phyloP scores from a whole-genome alignment of 2,888 invertebrate species.

The Ypsolopha scabrella region DNA sequence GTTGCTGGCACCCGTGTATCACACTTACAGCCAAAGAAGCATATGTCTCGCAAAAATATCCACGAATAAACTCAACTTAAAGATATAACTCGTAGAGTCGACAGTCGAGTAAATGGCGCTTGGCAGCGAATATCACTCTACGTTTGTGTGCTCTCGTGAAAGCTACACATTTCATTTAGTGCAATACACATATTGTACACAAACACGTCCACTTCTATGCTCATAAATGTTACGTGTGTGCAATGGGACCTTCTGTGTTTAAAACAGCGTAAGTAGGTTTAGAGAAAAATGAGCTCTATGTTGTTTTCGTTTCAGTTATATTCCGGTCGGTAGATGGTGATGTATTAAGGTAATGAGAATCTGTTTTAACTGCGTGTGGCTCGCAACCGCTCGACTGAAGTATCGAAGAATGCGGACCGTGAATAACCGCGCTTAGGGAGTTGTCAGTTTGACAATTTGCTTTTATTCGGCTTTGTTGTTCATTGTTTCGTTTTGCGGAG shows the following conservation, averaged over 20 bases:
- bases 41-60: constrained; percentile 9
- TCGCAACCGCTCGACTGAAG: constrained; percentile 45
- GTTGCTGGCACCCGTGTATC: constrained; percentile 48
- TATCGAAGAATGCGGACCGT: constrained; percentile 67
- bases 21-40: constrained; percentile 2
- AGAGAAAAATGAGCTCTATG: constrained; percentile 21
- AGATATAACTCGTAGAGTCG: constrained; percentile 14
- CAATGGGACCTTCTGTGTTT: constrained; percentile 20
- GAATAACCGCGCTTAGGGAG: constrained; percentile 66
- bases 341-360: constrained; percentile 47
- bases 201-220: constrained; percentile 50
- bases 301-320: background rate
- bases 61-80: constrained; percentile 12
- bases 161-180: constrained; percentile 69
- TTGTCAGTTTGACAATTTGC: constrained; percentile 59
- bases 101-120: constrained; percentile 12
- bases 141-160: constrained; percentile 62
- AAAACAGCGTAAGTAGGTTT: constrained; percentile 19
- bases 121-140: constrained; percentile 32
- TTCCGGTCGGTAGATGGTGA: constrained; percentile 11
- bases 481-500: constrained; percentile 14
- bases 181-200: constrained; percentile 65
- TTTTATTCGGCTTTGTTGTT: constrained; percentile 32
- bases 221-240: constrained; percentile 53
- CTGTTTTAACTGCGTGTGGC: constrained; percentile 45